Evolutionary conservation across 1,140 invertebrate species (phyloP).

Genomic region (Anagrus nilaparvatae): DNA sequence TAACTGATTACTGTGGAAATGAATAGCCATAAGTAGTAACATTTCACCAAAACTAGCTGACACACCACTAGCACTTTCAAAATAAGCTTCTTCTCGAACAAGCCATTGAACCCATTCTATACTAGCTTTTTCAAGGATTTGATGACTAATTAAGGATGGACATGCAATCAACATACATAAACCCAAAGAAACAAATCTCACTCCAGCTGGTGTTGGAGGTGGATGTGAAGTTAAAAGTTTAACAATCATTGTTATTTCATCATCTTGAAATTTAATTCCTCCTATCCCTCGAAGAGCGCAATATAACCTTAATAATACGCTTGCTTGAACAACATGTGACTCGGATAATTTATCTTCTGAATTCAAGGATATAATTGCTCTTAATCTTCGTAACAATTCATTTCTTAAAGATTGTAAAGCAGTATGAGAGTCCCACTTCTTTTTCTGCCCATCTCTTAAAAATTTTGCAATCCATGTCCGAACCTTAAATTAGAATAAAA

Average conservation of each 20-base stretch:
- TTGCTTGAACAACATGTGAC: constrained; percentile 66
- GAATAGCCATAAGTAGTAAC: constrained; percentile 90
- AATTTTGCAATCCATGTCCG: constrained; percentile 89
- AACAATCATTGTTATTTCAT: constrained; percentile 77
- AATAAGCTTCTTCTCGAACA: constrained; percentile 79
- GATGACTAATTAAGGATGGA: constrained; percentile 70
- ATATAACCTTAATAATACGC: constrained; percentile 73
- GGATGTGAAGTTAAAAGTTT: constrained; percentile 82
- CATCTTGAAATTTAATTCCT: constrained; percentile 87
- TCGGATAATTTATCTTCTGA: constrained; percentile 50
- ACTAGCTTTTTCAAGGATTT: constrained; percentile 76
- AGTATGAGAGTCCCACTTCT: constrained; percentile 63
- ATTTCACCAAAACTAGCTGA: constrained; percentile 91
- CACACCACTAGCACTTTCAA: constrained; percentile 67
- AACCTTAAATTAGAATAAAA: no score
- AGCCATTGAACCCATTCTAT: constrained; percentile 93
- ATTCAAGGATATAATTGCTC: constrained; percentile 47
- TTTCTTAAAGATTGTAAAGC: constrained; percentile 68
- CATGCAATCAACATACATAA: constrained; percentile 92
- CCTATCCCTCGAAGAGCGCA: constrained; percentile 88
- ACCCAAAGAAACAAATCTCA: constrained; percentile 85
- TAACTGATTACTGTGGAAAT: constrained; percentile 91
- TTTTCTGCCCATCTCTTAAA: constrained; percentile 82
- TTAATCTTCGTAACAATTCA: constrained; percentile 63
- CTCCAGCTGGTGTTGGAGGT: constrained; percentile 78